A percentile compares a stretch with the other conserved stretches of the same genome.
These are phyloP conservation scores for Muscicapa striata DNA, from an alignment of 2,797 vertebrate species.

Conservation along the genomic window DNA sequence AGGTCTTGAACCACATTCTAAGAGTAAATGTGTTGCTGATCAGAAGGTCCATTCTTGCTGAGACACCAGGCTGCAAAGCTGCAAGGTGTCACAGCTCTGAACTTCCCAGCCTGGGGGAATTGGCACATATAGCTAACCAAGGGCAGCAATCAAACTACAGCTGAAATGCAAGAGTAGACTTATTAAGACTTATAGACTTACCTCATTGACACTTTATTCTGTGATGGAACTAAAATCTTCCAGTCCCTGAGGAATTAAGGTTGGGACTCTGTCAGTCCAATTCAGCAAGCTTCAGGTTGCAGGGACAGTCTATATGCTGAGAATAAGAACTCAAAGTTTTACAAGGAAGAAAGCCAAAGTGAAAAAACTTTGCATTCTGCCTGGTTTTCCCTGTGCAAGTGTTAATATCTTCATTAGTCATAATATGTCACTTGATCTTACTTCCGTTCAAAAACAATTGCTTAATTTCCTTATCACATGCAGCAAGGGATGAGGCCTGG, in stretches of 20 bases:
- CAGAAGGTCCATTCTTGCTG: not conserved
- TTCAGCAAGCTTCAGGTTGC: not conserved
- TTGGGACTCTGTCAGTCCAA: not conserved
- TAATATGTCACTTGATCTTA: not conserved
- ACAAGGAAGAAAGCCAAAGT: not conserved
- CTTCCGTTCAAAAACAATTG: not conserved
- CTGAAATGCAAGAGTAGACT: not conserved
- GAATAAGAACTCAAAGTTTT: not conserved
- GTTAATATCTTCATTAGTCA: conserved; percentile 24
- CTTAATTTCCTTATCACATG: conserved; percentile 5
- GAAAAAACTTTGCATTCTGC: not conserved
- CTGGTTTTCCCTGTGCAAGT: not conserved
- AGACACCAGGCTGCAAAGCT: not conserved
- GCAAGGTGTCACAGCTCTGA: not conserved
- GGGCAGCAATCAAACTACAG: not conserved
- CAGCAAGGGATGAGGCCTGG: not conserved
- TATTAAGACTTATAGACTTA: no score
- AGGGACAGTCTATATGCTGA: not conserved
- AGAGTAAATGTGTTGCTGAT: not conserved
- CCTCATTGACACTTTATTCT: not conserved
- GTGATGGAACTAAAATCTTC: not conserved
- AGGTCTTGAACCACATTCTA: not conserved
- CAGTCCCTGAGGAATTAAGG: accelerated
- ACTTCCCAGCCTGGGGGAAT: not conserved
- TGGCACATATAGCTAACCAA: not conserved